Evolutionary conservation across 1,140 invertebrate species (phyloP).

Genomic region (Microplitis demolitor): DNA sequence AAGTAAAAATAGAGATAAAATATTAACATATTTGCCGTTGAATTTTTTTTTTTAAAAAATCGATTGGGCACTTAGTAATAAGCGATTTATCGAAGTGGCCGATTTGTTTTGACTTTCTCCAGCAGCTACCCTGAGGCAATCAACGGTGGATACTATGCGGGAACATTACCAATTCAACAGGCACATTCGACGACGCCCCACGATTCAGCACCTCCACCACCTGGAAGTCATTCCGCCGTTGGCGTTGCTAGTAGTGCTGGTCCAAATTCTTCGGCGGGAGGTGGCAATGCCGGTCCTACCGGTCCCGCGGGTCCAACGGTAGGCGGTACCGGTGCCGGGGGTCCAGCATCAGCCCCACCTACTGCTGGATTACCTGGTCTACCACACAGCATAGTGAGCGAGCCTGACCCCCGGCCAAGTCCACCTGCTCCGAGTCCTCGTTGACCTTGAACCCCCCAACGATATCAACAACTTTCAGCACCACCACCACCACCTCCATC

Average conservation of each 20-base stretch:
- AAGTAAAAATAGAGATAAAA: conserved; percentile 33
- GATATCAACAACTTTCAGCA: conserved; percentile 13
- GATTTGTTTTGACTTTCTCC: conserved; percentile 57
- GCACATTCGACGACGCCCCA: conserved; percentile 78
- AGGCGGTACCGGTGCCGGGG: conserved; percentile 48
- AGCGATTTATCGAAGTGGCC: conserved; percentile 47
- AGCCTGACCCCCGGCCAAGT: conserved; percentile 59
- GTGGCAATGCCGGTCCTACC: conserved; percentile 43
- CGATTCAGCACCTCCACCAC: conserved; percentile 68
- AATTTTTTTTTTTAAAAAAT: conserved; percentile 9
- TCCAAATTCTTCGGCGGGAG: conserved; percentile 50
- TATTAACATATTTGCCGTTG: conserved; percentile 26
- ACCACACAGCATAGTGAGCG: conserved; percentile 61
- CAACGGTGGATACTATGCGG: conserved; percentile 75
- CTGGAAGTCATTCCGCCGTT: conserved; percentile 61
- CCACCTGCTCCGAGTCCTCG: conserved; percentile 59
- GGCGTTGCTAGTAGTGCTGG: conserved; percentile 51
- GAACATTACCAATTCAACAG: conserved; percentile 73
- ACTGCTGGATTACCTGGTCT: conserved; percentile 54
- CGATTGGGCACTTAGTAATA: conserved; percentile 38
- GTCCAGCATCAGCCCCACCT: conserved; percentile 47
- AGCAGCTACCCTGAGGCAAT: conserved; percentile 68
- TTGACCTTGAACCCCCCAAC: conserved; percentile 52
- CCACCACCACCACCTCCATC: conserved; percentile 37
- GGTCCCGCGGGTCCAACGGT: conserved; percentile 46